Conservation (phyloP, 2,888 invertebrate species). For the Pollenia labialis region DNA sequence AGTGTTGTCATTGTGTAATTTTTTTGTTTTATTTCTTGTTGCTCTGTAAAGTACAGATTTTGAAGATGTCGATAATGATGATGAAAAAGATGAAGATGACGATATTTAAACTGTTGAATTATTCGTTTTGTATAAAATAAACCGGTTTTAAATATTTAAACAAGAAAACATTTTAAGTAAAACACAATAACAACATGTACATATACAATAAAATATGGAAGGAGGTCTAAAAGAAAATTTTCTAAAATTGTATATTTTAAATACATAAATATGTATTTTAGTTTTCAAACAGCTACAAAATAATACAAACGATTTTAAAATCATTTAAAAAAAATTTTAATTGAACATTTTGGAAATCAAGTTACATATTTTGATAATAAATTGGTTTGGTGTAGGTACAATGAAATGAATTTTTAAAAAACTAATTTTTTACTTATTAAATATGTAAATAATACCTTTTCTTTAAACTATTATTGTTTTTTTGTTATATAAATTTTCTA, state of each 20-base stretch:
- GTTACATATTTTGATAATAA: too few relatives aligned
- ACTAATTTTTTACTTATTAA: too few relatives aligned
- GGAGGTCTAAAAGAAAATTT: slow-evolving; percentile 27
- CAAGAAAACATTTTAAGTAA: slow-evolving; percentile 12
- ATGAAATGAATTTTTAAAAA: too few relatives aligned
- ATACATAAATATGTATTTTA: too few relatives aligned
- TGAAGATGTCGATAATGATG: slow-evolving; percentile 42
- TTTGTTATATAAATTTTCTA: background rate
- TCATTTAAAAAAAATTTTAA: too few relatives aligned
- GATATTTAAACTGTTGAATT: slow-evolving; percentile 72
- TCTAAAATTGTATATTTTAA: background rate
- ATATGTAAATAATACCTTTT: too few relatives aligned
- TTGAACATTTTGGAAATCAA: too few relatives aligned
- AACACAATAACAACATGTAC: slow-evolving; percentile 11
- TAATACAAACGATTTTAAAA: background rate
- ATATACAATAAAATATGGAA: background rate
- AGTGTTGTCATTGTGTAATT: slow-evolving; percentile 20
- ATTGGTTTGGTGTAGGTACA: too few relatives aligned
- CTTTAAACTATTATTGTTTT: background rate
- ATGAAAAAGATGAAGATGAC: slow-evolving; percentile 48
- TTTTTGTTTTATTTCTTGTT: slow-evolving; percentile 41
- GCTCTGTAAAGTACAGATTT: slow-evolving; percentile 28
- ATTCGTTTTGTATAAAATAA: slow-evolving; percentile 69
- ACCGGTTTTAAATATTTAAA: slow-evolving; percentile 65
- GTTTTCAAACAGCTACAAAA: too few relatives aligned